Base-by-base conservation (phyloP, 2,888 invertebrate genomes). In the Nezara viridula region DNA sequence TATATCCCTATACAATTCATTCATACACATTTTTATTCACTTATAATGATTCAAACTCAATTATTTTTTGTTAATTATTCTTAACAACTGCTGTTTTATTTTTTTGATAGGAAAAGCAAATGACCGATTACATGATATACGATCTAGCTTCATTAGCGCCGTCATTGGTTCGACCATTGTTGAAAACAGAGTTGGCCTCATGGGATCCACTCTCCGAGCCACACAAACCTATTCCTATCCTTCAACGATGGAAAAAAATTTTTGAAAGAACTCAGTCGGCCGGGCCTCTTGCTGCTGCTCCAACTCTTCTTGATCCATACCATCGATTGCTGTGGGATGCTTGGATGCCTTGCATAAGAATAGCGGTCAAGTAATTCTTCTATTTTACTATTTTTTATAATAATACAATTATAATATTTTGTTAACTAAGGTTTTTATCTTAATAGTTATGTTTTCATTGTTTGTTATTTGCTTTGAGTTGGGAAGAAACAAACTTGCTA, bases 241-340 rank as follows among this genome's bases (percentile, higher is more conserved):
- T 97, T 91, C 93, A 94, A 86, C 95, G 95, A 91, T 97, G 97
- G 97, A 94, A 95, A 91, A 93, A 94, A 60, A 94, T 97, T 91
- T 93, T 97, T 73, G 93, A 93, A 90, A 90, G 86, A 37, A 88
- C 89, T 44, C 90, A 86, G 19, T 88, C 88, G 12, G 89, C 91
- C 12, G 90, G 90, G 52, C 90, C 91, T n/a, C 88, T 91, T 90
- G 92, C 93, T 91, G 92, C 93, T 91, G 93, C 93, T 91, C 93
- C 93, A 91, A 94, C 94, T 12, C 93, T 94, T 66, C 95, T 95
- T 91, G 92, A 92, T 90, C 96, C 97, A 0, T 98, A 96, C 92
- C 96, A 97, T 93, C 95, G 95, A 91, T 93, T 98, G 90, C 93
- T 98, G 91, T 98, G 98, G 98, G 97, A 97, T 92, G 96, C 96